Evolutionary conservation across 2,888 invertebrate species (phyloP).

Genomic region (Kuschelorhynchus macadamiae): DNA sequence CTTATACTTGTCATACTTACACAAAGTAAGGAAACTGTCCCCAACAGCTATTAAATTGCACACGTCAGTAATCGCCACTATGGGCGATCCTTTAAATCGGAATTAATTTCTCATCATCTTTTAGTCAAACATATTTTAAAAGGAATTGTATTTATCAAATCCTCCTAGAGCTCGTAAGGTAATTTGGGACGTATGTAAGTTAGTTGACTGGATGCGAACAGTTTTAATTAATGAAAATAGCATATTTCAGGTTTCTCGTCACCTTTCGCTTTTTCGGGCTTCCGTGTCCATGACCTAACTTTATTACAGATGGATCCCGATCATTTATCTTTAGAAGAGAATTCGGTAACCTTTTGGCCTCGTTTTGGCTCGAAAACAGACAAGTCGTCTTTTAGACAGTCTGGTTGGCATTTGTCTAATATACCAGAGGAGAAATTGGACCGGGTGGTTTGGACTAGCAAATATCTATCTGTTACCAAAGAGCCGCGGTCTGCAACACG

Average conservation of each 20-base stretch:
- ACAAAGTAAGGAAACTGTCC: slow-evolving; percentile 20
- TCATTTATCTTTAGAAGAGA: background rate
- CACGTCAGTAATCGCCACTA: slow-evolving; percentile 32
- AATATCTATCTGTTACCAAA: slow-evolving; percentile 6
- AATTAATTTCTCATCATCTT: too few species aligned
- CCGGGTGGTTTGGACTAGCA: slow-evolving; percentile 31
- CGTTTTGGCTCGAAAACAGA: slow-evolving; percentile 55
- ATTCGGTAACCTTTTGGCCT: slow-evolving; percentile 52
- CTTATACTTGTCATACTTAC: slow-evolving; percentile 22
- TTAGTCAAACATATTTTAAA: too few species aligned
- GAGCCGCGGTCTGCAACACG: background rate
- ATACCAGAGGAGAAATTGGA: slow-evolving; percentile 23
- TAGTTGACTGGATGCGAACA: background rate
- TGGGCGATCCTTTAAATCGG: slow-evolving; percentile 12
- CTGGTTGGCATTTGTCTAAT: slow-evolving; percentile 32
- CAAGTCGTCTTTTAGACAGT: slow-evolving; percentile 21
- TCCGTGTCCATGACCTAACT: slow-evolving; percentile 26
- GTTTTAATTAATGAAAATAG: slow-evolving; percentile 7
- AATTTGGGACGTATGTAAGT: slow-evolving; percentile 24
- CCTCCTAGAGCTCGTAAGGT: slow-evolving; percentile 17
- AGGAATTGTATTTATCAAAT: slow-evolving; percentile 2
- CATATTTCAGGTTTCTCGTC: slow-evolving; percentile 26
- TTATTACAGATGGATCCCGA: slow-evolving; percentile 5
- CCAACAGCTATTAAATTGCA: slow-evolving; percentile 18
- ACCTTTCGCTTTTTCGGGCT: slow-evolving; percentile 18